phyloP scores from a whole-genome alignment of 2,888 invertebrate genomes.

The Phorcus lineatus region DNA sequence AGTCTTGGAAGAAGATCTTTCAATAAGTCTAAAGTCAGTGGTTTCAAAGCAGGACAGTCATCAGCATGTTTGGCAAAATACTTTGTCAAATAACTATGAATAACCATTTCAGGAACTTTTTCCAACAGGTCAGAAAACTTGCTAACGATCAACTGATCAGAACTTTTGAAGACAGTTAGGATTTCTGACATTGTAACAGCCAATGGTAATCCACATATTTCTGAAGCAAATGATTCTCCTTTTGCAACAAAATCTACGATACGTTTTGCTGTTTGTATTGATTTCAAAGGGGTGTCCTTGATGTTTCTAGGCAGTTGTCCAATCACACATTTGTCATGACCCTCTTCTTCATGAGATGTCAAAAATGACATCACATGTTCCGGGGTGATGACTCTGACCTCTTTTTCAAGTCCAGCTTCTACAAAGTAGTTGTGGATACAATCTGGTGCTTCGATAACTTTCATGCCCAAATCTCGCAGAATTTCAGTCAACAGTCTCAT shows the following conservation, averaged over 20 bases:
- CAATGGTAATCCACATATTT: constrained; percentile 20
- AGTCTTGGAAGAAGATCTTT: not conserved
- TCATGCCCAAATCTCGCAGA: constrained; percentile 34
- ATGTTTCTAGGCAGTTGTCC: not conserved
- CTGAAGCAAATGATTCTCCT: not conserved
- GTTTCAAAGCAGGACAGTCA: not conserved
- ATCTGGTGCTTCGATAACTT: constrained; percentile 27
- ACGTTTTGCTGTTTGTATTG: not conserved
- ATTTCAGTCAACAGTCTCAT: not conserved
- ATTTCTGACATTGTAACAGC: not conserved
- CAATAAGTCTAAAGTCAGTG: not conserved
- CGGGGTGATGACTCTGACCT: constrained; percentile 30
- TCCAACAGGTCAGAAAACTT: not conserved
- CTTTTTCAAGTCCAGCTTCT: not conserved
- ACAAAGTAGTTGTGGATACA: constrained; percentile 25
- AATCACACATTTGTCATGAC: constrained; percentile 16
- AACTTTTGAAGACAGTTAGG: not conserved
- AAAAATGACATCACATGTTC: constrained; percentile 30
- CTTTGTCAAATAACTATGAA: not conserved
- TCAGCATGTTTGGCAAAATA: not conserved
- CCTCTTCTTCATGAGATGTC: constrained; percentile 20
- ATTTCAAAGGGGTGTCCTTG: not conserved
- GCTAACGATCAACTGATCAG: constrained; percentile 9
- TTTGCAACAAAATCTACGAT: not conserved
- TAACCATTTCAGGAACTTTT: not conserved